Base-by-base conservation (phyloP, 2,888 invertebrate species). In the Colostygia pectinataria region DNA sequence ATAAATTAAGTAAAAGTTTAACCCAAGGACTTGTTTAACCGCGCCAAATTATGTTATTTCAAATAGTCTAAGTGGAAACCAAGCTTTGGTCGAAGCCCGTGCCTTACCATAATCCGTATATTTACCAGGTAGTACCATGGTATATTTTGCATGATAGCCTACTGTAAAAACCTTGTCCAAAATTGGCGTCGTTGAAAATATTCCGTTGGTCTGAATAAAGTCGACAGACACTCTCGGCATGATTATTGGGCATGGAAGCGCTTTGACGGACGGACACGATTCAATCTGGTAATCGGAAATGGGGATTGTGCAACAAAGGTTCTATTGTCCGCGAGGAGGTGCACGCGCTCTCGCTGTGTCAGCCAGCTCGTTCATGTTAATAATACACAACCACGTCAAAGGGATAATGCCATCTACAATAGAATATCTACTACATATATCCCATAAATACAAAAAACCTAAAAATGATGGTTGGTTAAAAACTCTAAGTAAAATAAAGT, bases 221-320 rank as follows among this genome's bases (percentile, higher is more conserved):
- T 47, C 25, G 38, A 5, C 40, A 48, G 48, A 39, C 31, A 33
- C 28, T 71, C 56, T 61, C 58, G 59, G 55, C 62, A 53, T 73
- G 75, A 74, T 78, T 79, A 82, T 81, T 80, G 77, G 70, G 37
- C 76, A 75, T 70, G 68, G 55, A 60, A 72, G 65, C 73, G 77
- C 80, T 83, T 80, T 87, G 84, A 82, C 77, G 73, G 84, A 82
- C 76, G 72, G 76, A 70, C 80, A 70, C 87, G 78, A 82, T 88
- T 83, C 83, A 88, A 87, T 87, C 88, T 87, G 83, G 86, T 89
- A 88, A 89, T 88, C 89, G 88, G 90, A 89, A 89, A 89, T 89
- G 83, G 87, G 76, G 77, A 86, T 86, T 86, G 87, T 83, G 80
- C 84, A 83, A 86, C 85, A 88, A 88, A 83, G 84, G 81, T 73